Evolutionary conservation across 2,888 invertebrate species (phyloP).

Genomic region (Ferdinandea cuprea): DNA sequence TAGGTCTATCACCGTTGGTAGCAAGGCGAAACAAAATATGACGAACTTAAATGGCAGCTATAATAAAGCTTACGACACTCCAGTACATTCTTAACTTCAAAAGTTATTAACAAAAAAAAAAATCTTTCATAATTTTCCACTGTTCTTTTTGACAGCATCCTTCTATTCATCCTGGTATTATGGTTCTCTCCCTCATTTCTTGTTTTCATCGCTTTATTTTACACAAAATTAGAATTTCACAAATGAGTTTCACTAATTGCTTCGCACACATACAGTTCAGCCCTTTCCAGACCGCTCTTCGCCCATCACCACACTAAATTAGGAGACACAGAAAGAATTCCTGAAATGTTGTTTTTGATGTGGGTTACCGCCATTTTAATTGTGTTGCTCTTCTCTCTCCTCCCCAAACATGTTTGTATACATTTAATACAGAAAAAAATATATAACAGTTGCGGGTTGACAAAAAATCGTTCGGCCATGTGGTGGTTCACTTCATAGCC

Average conservation of each 20-base stretch:
- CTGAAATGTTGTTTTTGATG: constrained; percentile 52
- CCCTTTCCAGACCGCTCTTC: neutral
- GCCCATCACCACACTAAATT: constrained; percentile 1
- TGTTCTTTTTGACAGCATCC: neutral
- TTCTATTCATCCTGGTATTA: too few species aligned
- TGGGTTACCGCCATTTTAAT: constrained; percentile 55
- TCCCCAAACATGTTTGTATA: neutral
- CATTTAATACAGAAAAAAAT: neutral
- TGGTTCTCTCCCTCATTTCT: neutral
- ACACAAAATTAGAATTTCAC: constrained; percentile 27
- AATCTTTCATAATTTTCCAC: constrained; percentile 8
- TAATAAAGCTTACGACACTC: constrained; percentile 9
- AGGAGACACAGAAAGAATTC: constrained; percentile 34
- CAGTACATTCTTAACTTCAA: constrained; percentile 12
- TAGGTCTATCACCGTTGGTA: neutral
- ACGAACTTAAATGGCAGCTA: neutral
- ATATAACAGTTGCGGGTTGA: neutral
- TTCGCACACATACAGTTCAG: constrained; percentile 12
- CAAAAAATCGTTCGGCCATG: neutral
- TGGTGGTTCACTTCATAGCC: constrained; percentile 1
- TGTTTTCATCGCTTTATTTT: constrained; percentile 23
- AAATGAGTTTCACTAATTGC: constrained; percentile 57
- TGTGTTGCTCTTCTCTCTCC: neutral
- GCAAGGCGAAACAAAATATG: neutral
- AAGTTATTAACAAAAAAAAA: constrained; percentile 26